Evolutionary conservation across 2,797 vertebrate species (phyloP).

Genomic region (Eulemur mongoz): DNA sequence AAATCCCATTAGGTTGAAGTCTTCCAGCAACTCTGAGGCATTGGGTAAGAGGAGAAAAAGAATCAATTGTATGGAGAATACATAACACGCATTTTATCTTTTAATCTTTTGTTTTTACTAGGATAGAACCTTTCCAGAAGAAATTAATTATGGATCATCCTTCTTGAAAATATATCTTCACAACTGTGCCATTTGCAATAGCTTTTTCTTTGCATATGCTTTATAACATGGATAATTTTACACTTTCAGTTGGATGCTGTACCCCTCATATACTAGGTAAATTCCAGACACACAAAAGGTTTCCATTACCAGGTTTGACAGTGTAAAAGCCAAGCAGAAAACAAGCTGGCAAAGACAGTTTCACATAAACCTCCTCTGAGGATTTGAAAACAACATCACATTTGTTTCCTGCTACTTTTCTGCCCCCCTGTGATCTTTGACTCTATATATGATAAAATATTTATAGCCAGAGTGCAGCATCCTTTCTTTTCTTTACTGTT

Average conservation of each 20-base stretch:
- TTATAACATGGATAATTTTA: neutral
- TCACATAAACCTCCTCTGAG: conserved; percentile 41
- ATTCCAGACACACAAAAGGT: neutral
- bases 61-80: neutral
- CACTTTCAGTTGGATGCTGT: neutral
- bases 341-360: conserved; percentile 6
- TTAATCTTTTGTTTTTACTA: conserved; percentile 23
- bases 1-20: neutral
- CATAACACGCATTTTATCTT: neutral
- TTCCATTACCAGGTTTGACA: neutral
- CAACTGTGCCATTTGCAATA: neutral
- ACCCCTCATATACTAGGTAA: neutral
- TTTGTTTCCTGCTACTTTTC: conserved; percentile 51
- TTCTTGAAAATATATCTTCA: conserved; percentile 5
- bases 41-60: neutral
- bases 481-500: neutral
- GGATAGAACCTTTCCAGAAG: neutral
- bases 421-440: conserved; percentile 28
- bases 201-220: neutral
- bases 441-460: conserved; percentile 60
- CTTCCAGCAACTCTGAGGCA: neutral
- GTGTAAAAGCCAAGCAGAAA: conserved; percentile 28
- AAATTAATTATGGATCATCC: neutral
- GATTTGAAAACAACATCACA: conserved; percentile 27
- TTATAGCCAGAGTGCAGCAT: conserved; percentile 26